Percentiles rank a stretch among this genome's conserved stretches.
phyloP scores from a whole-genome alignment of 2,113 vertebrate species.

The Athene cunicularia region DNA sequence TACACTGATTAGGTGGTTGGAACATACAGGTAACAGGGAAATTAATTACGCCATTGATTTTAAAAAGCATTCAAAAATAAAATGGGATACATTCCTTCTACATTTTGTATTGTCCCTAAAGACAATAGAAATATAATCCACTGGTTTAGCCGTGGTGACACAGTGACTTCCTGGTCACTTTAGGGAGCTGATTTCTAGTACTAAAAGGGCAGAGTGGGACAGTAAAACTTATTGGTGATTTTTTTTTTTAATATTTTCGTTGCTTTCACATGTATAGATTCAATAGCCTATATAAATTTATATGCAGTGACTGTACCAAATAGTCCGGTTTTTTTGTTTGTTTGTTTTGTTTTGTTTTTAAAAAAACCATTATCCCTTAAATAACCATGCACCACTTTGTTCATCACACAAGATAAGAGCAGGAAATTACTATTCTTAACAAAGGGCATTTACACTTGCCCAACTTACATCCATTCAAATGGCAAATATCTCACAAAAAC shows the following conservation, averaged over 20 bases:
- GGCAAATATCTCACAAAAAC: conserved; percentile 34
- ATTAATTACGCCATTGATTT: not conserved
- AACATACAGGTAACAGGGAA: not conserved
- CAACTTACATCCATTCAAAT: not conserved
- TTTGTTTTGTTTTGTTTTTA: too few relatives aligned
- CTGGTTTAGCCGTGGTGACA: conserved; percentile 4
- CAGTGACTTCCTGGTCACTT: not conserved
- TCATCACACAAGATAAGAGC: not conserved
- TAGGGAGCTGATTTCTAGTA: conserved; percentile 2
- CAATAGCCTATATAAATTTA: not conserved
- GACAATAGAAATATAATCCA: conserved; percentile 18
- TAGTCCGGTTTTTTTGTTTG: not conserved
- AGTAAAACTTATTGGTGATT: not conserved
- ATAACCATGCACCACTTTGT: not conserved
- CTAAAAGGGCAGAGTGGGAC: not conserved
- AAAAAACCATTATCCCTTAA: not conserved
- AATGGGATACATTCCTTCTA: not conserved
- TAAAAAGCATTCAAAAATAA: conserved; percentile 11
- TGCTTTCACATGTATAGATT: not conserved
- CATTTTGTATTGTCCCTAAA: not conserved
- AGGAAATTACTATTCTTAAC: not conserved
- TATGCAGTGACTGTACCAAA: not conserved
- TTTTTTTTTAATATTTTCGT: not conserved
- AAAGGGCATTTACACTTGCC: not conserved
- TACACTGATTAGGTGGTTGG: not conserved